Evolutionary conservation across 2,113 vertebrate species (phyloP).

Genomic region (Epinephelus moara): DNA sequence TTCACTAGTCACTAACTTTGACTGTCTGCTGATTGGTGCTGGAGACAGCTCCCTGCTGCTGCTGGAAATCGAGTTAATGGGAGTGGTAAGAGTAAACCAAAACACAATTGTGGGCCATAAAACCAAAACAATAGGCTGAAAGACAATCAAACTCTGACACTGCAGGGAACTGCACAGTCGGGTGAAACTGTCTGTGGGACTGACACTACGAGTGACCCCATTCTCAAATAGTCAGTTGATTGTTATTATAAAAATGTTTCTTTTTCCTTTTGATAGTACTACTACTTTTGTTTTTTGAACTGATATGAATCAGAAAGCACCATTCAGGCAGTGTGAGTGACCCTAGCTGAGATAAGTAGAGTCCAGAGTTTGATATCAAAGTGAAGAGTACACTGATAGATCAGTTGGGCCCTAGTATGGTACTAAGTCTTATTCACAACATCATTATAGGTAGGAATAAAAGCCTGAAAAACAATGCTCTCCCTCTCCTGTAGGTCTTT

Average conservation of each 20-base stretch:
- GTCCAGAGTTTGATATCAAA: not conserved
- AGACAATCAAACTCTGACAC: not conserved
- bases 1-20: not conserved
- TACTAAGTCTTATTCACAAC: not conserved
- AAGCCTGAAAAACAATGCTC: not conserved
- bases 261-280: not conserved
- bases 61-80: not conserved
- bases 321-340: not conserved
- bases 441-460: not conserved
- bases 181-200: not conserved
- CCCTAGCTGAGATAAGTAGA: not conserved
- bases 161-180: not conserved
- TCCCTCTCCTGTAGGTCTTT: no score
- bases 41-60: not conserved
- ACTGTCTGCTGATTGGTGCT: not conserved
- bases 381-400: not conserved
- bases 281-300: not conserved
- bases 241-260: not conserved
- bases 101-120: not conserved
- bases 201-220: not conserved
- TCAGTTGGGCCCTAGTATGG: not conserved
- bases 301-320: not conserved
- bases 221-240: not conserved
- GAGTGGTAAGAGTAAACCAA: not conserved
- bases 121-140: not conserved